Conservation (phyloP, 2,113 vertebrate species). For the Zootoca vivipara region DNA sequence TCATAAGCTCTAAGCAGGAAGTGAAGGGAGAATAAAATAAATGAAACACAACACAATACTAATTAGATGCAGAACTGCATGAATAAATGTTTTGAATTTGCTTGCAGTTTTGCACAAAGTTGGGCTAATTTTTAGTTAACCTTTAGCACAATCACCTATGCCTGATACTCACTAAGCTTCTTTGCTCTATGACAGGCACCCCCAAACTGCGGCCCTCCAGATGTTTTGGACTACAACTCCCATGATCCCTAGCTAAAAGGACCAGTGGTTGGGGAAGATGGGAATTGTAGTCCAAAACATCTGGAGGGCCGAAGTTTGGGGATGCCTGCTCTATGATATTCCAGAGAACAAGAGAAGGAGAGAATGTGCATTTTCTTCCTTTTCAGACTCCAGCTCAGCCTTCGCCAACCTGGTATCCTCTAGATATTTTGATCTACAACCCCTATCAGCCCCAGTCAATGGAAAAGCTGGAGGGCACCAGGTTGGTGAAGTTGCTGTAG, state of each 20-base stretch:
- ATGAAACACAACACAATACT: background rate
- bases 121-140: conserved; percentile 19
- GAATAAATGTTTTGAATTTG: conserved; percentile 1
- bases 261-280: too few species aligned
- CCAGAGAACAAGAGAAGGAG: conserved; percentile 10
- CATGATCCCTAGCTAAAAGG: too few species aligned
- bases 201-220: too few species aligned
- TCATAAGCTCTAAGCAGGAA: conserved; percentile 10
- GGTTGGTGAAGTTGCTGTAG: too few species aligned
- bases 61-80: conserved; percentile 15
- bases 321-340: background rate
- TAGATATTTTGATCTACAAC: too few species aligned
- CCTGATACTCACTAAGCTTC: background rate
- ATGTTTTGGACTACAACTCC: too few species aligned
- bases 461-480: too few species aligned
- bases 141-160: background rate
- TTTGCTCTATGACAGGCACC: background rate
- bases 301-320: too few species aligned
- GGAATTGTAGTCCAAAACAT: too few species aligned
- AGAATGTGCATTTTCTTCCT: conserved; percentile 24
- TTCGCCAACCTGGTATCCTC: too few species aligned
- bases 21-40: background rate
- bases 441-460: too few species aligned
- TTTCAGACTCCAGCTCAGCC: conserved; percentile 10
- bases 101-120: background rate